These are phyloP conservation scores for Enoplosus armatus DNA, from an alignment of 2,797 vertebrate genomes.

Conservation along the genomic window DNA sequence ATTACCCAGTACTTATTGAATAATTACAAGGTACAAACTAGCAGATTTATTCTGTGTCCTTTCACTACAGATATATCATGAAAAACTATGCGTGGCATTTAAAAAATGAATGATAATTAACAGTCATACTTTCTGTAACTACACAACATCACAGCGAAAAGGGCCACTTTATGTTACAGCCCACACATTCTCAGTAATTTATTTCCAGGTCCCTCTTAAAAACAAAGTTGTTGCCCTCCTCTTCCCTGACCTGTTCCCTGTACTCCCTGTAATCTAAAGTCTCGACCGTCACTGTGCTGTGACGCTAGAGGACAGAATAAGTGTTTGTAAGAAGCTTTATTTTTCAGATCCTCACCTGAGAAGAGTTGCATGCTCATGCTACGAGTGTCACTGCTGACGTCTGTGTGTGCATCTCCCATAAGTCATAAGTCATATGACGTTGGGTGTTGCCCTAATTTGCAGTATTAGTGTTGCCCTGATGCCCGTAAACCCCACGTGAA, in stretches of 20 bases:
- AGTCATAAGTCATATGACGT: slow-evolving; percentile 36
- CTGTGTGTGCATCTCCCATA: not conserved
- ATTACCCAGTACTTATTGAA: not conserved
- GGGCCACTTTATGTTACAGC: not conserved
- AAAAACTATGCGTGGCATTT: not conserved
- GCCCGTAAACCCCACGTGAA: slow-evolving; percentile 39
- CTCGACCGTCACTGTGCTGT: not conserved
- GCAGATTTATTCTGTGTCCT: not conserved
- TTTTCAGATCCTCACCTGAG: not conserved
- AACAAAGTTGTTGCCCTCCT: not conserved
- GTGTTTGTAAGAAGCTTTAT: slow-evolving; percentile 40
- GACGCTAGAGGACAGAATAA: not conserved
- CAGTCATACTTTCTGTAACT: not conserved
- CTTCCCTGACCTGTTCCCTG: no score
- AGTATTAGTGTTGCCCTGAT: slow-evolving; percentile 34
- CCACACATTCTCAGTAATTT: not conserved
- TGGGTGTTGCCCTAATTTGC: slow-evolving; percentile 24
- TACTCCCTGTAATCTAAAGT: slow-evolving; percentile 7
- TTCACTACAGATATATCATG: not conserved
- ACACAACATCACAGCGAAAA: not conserved
- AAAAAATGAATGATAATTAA: not conserved
- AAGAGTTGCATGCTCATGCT: slow-evolving; percentile 3
- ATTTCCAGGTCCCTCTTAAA: not conserved
- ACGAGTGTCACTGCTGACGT: not conserved
- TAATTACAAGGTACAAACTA: not conserved